Conservation (phyloP, 2,113 vertebrate species). For the Epinephelus cyanopodus region DNA sequence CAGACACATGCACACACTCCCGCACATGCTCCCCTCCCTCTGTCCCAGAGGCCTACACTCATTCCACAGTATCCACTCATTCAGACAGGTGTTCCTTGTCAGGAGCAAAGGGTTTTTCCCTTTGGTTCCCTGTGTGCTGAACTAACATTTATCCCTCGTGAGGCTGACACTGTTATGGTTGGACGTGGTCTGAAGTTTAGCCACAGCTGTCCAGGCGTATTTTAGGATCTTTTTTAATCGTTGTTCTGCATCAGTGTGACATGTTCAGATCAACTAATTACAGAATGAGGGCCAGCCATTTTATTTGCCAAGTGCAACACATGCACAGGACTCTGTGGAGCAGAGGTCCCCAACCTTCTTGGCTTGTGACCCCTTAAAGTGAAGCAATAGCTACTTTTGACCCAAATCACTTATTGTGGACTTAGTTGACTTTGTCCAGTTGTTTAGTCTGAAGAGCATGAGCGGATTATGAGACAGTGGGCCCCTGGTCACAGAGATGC, state of each 20-base stretch:
- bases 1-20: slow-evolving; percentile 43
- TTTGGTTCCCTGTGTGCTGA: slow-evolving; percentile 56
- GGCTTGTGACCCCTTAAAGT: not conserved
- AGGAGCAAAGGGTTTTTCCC: slow-evolving; percentile 66
- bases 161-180: slow-evolving; percentile 70
- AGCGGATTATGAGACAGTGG: too few species aligned
- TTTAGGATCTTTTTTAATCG: slow-evolving; percentile 64
- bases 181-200: slow-evolving; percentile 61
- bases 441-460: not conserved
- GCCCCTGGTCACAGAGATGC: too few species aligned
- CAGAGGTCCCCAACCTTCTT: not conserved
- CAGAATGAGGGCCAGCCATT: slow-evolving; percentile 1
- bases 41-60: slow-evolving; percentile 65
- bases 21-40: slow-evolving; percentile 52
- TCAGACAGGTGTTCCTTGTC: slow-evolving; percentile 79
- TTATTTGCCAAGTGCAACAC: slow-evolving; percentile 29
- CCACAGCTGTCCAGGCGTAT: slow-evolving; percentile 51
- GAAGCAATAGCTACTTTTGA: not conserved
- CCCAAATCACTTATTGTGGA: not conserved
- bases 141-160: slow-evolving; percentile 70
- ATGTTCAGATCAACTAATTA: slow-evolving; percentile 52
- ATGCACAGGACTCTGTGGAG: not conserved
- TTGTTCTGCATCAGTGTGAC: slow-evolving; percentile 41
- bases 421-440: not conserved
- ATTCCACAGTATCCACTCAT: slow-evolving; percentile 61